Evolutionary conservation across 2,113 vertebrate species (phyloP).

Genomic region (Lampris megalopsis): DNA sequence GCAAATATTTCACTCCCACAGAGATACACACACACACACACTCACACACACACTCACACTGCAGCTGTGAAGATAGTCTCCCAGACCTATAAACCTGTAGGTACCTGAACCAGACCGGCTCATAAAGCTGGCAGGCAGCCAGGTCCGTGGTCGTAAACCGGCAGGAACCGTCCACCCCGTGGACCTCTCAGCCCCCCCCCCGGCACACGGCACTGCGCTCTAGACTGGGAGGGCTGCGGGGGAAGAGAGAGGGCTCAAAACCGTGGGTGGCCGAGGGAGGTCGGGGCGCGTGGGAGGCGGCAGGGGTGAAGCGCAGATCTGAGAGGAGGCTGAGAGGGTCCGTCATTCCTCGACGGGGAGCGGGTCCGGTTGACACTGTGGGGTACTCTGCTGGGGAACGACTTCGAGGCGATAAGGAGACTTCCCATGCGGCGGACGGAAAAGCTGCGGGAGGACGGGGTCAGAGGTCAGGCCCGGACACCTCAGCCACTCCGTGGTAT

Average conservation of each 20-base stretch:
- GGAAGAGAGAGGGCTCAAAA: neutral
- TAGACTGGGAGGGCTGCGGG: neutral
- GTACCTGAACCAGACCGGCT: conserved; percentile 64
- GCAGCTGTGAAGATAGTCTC: too few relatives aligned
- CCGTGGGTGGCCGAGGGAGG: conserved; percentile 58
- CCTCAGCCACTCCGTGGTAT: too few relatives aligned
- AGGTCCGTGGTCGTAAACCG: conserved; percentile 62
- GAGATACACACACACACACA: neutral
- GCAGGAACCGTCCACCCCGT: conserved; percentile 25
- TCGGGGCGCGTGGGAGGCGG: neutral
- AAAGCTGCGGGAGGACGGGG: too few relatives aligned
- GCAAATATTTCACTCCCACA: too few relatives aligned
- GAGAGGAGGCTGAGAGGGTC: conserved; percentile 2
- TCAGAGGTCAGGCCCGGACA: too few relatives aligned
- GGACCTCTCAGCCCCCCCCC: conserved; percentile 4
- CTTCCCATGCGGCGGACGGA: too few relatives aligned
- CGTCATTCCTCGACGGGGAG: neutral
- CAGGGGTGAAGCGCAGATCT: too few relatives aligned
- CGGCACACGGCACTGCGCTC: conserved; percentile 12
- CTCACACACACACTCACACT: neutral
- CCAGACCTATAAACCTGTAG: conserved; percentile 41
- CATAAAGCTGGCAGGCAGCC: conserved; percentile 49
- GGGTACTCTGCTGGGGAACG: too few relatives aligned
- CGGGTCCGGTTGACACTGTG: conserved; percentile 12
- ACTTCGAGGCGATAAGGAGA: too few relatives aligned